Evolutionary conservation across 2,888 invertebrate species (phyloP).

Genomic region (Amphipyra tragopoginis): DNA sequence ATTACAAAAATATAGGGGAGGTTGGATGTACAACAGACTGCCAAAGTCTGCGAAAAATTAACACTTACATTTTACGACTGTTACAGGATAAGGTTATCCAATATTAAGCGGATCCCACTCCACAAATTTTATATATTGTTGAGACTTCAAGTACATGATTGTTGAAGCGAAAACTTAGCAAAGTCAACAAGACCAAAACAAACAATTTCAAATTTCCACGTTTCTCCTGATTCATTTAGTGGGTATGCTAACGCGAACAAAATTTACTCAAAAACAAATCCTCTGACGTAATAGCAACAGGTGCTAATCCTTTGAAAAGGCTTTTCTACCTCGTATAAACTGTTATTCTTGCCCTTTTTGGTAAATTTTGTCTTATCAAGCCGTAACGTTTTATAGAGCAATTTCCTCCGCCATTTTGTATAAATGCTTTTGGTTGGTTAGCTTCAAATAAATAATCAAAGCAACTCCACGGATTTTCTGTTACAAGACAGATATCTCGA

Average conservation of each 20-base stretch:
- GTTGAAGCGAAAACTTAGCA: slow-evolving; percentile 14
- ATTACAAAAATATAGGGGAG: no score
- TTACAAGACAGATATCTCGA: slow-evolving; percentile 4
- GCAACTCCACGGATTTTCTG: slow-evolving; percentile 1
- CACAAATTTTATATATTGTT: not conserved
- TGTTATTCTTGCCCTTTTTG: slow-evolving; percentile 26
- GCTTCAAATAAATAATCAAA: slow-evolving; percentile 29
- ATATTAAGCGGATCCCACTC: not conserved
- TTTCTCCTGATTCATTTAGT: slow-evolving; percentile 24
- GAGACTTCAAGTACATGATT: slow-evolving; percentile 17
- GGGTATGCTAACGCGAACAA: slow-evolving; percentile 8
- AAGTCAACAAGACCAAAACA: slow-evolving; percentile 19
- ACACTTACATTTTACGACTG: no score
- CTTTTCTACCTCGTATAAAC: slow-evolving; percentile 24
- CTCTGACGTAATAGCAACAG: slow-evolving; percentile 36
- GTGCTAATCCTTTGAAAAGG: slow-evolving; percentile 45
- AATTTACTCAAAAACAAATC: slow-evolving; percentile 33
- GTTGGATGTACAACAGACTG: no score
- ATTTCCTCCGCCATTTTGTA: slow-evolving; percentile 41
- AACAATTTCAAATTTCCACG: slow-evolving; percentile 27
- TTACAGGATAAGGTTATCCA: not conserved
- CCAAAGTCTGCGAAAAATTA: no score
- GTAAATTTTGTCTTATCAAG: slow-evolving; percentile 47
- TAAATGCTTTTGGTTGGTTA: slow-evolving; percentile 14
- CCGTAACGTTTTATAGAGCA: slow-evolving; percentile 47